Evolutionary conservation across 92 coral and sea anemone species (phyloP).

Genomic region (Siderastrea radians): DNA sequence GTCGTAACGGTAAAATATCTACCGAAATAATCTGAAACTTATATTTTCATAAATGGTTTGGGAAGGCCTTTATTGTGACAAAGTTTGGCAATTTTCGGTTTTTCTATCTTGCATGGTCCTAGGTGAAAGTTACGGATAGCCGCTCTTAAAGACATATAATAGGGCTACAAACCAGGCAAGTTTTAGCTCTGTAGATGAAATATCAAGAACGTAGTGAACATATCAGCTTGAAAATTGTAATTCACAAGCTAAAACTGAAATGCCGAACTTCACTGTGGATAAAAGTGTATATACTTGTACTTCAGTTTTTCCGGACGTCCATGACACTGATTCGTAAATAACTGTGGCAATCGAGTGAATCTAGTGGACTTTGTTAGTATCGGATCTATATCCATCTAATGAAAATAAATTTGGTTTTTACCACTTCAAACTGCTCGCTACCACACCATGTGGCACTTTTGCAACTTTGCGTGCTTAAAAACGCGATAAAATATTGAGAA

Average conservation of each 20-base stretch:
- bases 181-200: neutral
- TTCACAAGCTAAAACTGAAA: neutral
- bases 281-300: neutral
- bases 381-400: neutral
- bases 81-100: too few relatives aligned
- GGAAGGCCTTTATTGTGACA: too few relatives aligned
- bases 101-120: too few relatives aligned
- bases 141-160: too few relatives aligned
- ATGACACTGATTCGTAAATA: neutral
- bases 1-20: too few relatives aligned
- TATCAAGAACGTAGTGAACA: neutral
- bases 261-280: slow-evolving; percentile 1
- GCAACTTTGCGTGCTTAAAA: neutral
- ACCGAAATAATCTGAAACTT: too few relatives aligned
- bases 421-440: neutral
- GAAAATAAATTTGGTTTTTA: neutral
- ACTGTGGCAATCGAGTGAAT: neutral
- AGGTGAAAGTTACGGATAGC: too few relatives aligned
- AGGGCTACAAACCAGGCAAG: too few relatives aligned
- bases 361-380: neutral
- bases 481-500: neutral
- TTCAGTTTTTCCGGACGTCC: neutral
- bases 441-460: neutral
- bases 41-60: too few relatives aligned
- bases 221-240: neutral